Evolutionary conservation across 2,797 vertebrate genomes (phyloP).

Genomic region (Sparidentex hasta): DNA sequence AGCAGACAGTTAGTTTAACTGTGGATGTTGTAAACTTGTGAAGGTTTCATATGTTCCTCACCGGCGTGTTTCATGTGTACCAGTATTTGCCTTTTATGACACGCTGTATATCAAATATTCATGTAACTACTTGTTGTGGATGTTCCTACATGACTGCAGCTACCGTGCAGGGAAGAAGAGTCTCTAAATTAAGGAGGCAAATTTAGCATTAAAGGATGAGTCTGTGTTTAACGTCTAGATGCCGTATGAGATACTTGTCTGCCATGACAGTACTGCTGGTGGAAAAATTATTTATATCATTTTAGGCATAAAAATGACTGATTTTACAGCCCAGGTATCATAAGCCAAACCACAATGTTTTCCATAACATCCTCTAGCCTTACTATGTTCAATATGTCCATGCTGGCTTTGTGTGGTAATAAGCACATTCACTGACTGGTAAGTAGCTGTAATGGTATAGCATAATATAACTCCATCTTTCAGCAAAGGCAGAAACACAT

Average conservation of each 20-base stretch:
- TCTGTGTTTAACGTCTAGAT: background rate
- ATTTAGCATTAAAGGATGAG: background rate
- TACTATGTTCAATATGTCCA: constrained; percentile 7
- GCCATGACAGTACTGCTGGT: background rate
- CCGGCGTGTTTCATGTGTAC: constrained; percentile 13
- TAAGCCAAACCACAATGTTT: too few species aligned
- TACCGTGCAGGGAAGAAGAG: too few species aligned
- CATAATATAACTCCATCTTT: constrained; percentile 36
- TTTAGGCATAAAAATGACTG: background rate
- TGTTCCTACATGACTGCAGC: background rate
- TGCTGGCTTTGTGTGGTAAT: constrained; percentile 14
- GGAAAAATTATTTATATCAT: background rate
- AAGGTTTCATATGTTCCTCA: constrained; percentile 20
- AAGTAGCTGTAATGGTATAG: constrained; percentile 27
- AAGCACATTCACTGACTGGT: constrained; percentile 15
- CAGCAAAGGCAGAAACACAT: constrained; percentile 35
- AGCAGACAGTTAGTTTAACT: constrained; percentile 34
- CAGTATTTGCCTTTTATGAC: constrained; percentile 10
- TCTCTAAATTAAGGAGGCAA: too few species aligned
- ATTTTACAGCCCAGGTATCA: too few species aligned
- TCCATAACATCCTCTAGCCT: constrained; percentile 1
- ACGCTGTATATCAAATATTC: background rate
- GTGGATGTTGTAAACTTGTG: constrained; percentile 26
- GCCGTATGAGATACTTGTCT: background rate
- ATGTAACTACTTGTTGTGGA: background rate